phyloP scores from a whole-genome alignment of 2,797 vertebrate species.

The Channallabes apus region DNA sequence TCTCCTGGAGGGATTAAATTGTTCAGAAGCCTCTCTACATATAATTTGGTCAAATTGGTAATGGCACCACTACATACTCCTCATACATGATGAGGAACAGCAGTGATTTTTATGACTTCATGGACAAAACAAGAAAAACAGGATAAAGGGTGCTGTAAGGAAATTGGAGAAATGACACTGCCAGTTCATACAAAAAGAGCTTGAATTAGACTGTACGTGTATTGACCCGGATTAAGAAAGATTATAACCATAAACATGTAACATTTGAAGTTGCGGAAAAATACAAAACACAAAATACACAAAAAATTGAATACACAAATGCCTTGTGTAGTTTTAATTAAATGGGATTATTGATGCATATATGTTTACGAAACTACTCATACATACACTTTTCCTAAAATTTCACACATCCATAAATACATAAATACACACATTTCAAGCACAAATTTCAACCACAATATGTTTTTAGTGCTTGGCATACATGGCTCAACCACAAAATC shows the following conservation, averaged over 20 bases:
- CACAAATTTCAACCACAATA: background rate
- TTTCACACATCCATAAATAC: too few species aligned
- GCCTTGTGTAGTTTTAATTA: background rate
- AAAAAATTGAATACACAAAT: background rate
- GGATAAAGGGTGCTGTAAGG: constrained; percentile 60
- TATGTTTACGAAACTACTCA: background rate
- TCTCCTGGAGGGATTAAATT: constrained; percentile 85
- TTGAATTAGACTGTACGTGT: background rate
- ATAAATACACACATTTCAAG: too few species aligned
- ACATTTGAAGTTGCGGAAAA: background rate
- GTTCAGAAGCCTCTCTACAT: constrained; percentile 82
- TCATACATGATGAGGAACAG: constrained; percentile 55
- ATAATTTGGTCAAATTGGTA: constrained; percentile 79
- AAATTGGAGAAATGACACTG: background rate
- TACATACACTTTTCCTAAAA: background rate
- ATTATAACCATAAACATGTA: background rate
- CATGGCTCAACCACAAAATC: background rate
- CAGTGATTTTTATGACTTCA: constrained; percentile 60
- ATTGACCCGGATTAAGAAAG: background rate
- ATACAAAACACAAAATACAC: background rate
- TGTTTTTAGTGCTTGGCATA: background rate
- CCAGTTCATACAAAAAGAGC: background rate
- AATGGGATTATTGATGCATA: background rate
- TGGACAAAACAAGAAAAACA: constrained; percentile 47
- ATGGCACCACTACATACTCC: constrained; percentile 72